phyloP scores from a whole-genome alignment of 1,140 invertebrate species.

The Scaptomyza pallida region DNA sequence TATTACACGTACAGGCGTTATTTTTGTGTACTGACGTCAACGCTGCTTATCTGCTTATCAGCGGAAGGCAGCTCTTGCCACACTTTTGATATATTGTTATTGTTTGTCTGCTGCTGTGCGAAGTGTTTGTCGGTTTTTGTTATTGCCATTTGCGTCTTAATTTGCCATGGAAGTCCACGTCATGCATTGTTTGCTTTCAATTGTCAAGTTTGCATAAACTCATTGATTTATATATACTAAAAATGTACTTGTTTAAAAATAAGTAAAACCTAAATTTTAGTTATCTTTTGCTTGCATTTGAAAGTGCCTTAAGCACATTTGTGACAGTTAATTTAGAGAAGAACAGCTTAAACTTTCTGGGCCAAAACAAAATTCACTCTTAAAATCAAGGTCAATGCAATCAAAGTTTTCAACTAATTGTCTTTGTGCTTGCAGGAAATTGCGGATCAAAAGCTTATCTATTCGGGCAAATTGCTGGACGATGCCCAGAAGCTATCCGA shows the following conservation, averaged over 20 bases:
- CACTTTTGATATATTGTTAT: conserved; percentile 35
- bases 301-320: too few relatives aligned
- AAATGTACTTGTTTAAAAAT: background rate
- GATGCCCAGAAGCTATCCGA: conserved; percentile 92
- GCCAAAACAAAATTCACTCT: too few relatives aligned
- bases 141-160: conserved; percentile 62
- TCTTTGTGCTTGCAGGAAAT: conserved; percentile 84
- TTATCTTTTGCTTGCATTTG: background rate
- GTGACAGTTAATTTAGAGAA: too few relatives aligned
- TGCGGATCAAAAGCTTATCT: conserved; percentile 94
- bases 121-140: conserved; percentile 18
- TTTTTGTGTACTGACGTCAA: conserved; percentile 13
- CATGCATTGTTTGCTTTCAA: conserved; percentile 18
- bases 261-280: background rate
- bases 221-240: background rate
- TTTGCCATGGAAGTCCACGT: conserved; percentile 56
- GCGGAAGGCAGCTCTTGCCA: background rate
- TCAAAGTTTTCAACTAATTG: too few relatives aligned
- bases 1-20: too few relatives aligned
- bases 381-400: too few relatives aligned
- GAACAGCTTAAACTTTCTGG: too few relatives aligned
- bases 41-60: conserved; percentile 31
- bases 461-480: conserved; percentile 93
- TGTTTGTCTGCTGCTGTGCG: conserved; percentile 47
- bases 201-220: background rate